Conservation (phyloP, 2,888 invertebrate species). For the Temnothorax ravouxi region DNA sequence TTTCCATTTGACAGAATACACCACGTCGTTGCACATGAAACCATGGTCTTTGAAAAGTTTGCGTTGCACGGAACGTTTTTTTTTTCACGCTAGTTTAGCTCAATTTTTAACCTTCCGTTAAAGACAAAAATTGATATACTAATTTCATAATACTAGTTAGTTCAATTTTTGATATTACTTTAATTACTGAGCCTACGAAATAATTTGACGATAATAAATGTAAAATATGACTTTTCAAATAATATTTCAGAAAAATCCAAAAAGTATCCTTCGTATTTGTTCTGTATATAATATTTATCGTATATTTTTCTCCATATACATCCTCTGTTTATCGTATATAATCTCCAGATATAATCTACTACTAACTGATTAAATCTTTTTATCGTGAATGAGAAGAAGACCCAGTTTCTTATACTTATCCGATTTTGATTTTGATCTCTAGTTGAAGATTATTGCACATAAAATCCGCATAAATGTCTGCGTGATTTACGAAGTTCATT, state of each 20-base stretch:
- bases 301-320: background rate
- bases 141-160: background rate
- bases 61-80: background rate
- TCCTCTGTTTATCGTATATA: too few relatives aligned
- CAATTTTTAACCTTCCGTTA: background rate
- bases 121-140: background rate
- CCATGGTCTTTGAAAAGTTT: background rate
- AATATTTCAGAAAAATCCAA: slow-evolving; percentile 4
- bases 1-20: slow-evolving; percentile 1
- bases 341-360: background rate
- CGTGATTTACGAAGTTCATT: slow-evolving; percentile 1
- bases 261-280: background rate
- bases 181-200: background rate
- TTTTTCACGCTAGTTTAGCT: background rate
- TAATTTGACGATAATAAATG: background rate
- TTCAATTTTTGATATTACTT: background rate
- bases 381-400: background rate
- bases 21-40: background rate
- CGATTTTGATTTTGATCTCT: background rate
- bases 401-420: background rate
- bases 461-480: background rate
- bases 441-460: background rate
- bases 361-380: background rate
- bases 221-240: background rate
- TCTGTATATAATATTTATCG: background rate